Evolutionary conservation across 2,888 invertebrate species (phyloP), one percentile per base, ranked within the genome.

Genomic region (Melanargia galathea): DNA sequence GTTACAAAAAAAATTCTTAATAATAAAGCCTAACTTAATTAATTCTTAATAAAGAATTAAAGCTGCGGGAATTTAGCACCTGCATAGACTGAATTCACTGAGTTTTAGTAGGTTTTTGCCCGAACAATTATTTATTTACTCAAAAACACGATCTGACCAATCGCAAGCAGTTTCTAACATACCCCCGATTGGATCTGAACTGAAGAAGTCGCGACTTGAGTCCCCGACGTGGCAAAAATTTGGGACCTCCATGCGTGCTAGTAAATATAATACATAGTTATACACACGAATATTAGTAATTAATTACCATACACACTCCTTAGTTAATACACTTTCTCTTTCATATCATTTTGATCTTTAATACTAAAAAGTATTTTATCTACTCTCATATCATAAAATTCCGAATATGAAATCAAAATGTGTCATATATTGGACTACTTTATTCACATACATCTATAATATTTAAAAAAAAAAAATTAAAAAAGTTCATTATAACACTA

Each of bases 151-250:
- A 82, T 87, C 85, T 86, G 89, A 90, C 87, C 84, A 84, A 82
- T 77, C 83, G 76, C 80, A 68, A 67, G 72, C 71, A 65, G 60
- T 67, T 68, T 67, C 30, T 59, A 58, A 95, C 95, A 93, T 96
- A 97, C 97, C 97, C 97, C 93, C 94, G 93, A 92, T 95, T 96
- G 83, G 96, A 96, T 92, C 94, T 95, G 94, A 97, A 96, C 93
- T 96, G 96, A 88, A 97, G 95, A 82, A 97, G 94, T 82, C 97
- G 95, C 82, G 97, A 97, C 92, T 96, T 97, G 92, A 96, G 95
- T 85, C 96, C 96, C 89, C 96, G 95, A 86, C 96, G 94, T 90
- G 96, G 96, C 94, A 96, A 94, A 93, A 96, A 96, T 94, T 95
- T 95, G 92, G 95, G 95, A 92, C 96, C 95, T 93, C 95, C 95